Evolutionary conservation across 2,797 vertebrate genomes (phyloP).

Genomic region (Heteromormyrus szaboi): DNA sequence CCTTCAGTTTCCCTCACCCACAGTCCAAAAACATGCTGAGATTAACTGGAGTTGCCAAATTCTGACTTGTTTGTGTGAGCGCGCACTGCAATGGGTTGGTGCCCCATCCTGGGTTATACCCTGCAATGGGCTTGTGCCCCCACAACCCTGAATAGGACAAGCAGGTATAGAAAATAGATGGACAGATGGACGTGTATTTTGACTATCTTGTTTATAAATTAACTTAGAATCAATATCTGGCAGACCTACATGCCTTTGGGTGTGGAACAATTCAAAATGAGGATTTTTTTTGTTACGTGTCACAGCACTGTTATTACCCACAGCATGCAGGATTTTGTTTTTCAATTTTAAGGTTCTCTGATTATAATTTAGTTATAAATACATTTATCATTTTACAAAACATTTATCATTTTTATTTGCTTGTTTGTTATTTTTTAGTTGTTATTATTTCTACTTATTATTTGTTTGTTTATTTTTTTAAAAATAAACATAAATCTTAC

Average conservation of each 20-base stretch:
- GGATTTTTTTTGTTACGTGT: background rate
- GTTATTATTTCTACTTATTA: background rate
- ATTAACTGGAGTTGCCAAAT: background rate
- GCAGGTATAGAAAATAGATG: background rate
- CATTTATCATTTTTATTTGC: background rate
- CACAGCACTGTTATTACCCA: background rate
- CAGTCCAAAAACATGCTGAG: background rate
- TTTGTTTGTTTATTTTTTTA: background rate
- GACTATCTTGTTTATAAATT: background rate
- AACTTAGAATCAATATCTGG: background rate
- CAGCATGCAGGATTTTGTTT: background rate
- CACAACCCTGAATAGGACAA: background rate
- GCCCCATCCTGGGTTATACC: background rate
- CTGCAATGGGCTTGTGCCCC: background rate
- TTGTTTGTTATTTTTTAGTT: background rate
- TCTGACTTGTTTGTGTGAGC: background rate
- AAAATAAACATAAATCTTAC: background rate
- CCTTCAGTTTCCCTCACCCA: background rate
- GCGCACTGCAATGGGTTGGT: background rate
- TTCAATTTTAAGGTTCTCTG: background rate
- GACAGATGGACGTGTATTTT: background rate
- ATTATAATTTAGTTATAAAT: background rate
- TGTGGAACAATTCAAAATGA: background rate
- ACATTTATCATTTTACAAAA: background rate
- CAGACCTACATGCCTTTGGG: background rate